Evolutionary conservation across 64 coral and sea anemone genomes (phyloP), one percentile per base, ranked within the genome.

Genomic region (Dendrophyllia cribrosa): DNA sequence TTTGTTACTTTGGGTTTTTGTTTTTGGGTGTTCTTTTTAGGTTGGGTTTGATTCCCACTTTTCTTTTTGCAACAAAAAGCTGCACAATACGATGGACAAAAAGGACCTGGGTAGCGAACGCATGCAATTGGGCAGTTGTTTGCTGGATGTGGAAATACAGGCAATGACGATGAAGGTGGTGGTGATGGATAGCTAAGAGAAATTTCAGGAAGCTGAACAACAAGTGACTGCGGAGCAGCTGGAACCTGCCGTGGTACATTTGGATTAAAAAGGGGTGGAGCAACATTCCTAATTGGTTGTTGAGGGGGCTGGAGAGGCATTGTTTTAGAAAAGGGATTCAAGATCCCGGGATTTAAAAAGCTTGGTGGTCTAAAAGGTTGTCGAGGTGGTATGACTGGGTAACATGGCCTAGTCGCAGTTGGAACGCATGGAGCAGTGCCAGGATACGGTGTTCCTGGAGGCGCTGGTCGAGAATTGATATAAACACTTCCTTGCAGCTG

Each of bases 181-280:
- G 80, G 3, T 10, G 47, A 25, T 9, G 53, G 53, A 56, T 56
- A 56, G 12, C 12, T 7, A 0, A 84, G 9, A 13, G 80, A 84
- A 22, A 84, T 84, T 50, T 84, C 80, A 51, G 80, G 80, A 84
- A 84, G 80, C 19, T 84, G 61, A 51, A 84, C 58, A 67, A 84
- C 43, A n/a, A 84, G 13, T 63, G 80, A 84, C 17, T 84, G 60
- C 20, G 80, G 44, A 14, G 80, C 17, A 1, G 61, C 80, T 67
- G 80, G 25, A 23, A 22, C 15, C 19, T 67, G 63, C n/a, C 50
- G 16, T 20, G 44, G 80, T 67, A 15, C 43, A 67, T 22, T 84
- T 67, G 46, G 4, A 60, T 80, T 61, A 7, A 6, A n/a, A 11
- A 62, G 24, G 53, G 24, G 8, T 15, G 77, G 58, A 0, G 24